Evolutionary conservation across 2,888 invertebrate genomes (phyloP).

Genomic region (Morpho deidamia): DNA sequence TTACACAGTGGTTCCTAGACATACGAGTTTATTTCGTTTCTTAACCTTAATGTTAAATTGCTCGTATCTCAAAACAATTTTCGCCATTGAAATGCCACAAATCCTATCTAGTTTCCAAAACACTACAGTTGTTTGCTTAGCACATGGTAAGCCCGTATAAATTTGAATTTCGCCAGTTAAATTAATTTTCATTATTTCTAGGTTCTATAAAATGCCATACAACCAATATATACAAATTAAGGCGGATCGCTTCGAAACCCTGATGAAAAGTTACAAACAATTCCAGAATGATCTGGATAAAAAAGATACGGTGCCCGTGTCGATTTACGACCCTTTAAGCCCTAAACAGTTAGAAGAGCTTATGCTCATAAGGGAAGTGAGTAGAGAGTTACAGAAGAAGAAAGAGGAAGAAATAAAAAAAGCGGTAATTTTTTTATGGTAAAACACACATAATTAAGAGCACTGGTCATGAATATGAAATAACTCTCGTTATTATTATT

Average conservation of each 20-base stretch:
- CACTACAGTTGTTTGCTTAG: no score
- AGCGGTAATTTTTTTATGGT: conserved; percentile 28
- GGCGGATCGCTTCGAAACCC: conserved; percentile 26
- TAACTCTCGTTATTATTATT: no score
- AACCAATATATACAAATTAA: conserved; percentile 24
- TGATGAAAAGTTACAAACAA: conserved; percentile 27
- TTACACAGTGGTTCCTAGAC: no score
- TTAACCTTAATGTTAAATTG: no score
- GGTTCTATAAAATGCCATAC: conserved; percentile 20
- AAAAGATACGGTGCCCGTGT: conserved; percentile 25
- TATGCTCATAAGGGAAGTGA: conserved; percentile 48
- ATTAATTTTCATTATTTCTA: neutral
- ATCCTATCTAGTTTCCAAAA: no score
- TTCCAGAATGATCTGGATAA: conserved; percentile 32
- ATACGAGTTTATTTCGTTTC: no score
- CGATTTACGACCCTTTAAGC: conserved; percentile 39
- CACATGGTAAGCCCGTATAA: no score
- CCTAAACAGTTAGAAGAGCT: conserved; percentile 37
- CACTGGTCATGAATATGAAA: no score
- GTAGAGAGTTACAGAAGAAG: conserved; percentile 44
- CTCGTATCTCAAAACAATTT: no score
- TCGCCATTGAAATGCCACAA: no score
- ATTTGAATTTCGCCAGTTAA: no score
- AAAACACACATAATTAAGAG: no score
- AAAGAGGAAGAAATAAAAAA: conserved; percentile 51